Percentiles rank a stretch among this genome's conserved stretches.
phyloP scores from a whole-genome alignment of 2,113 vertebrate species.

The Fregetta grallaria region DNA sequence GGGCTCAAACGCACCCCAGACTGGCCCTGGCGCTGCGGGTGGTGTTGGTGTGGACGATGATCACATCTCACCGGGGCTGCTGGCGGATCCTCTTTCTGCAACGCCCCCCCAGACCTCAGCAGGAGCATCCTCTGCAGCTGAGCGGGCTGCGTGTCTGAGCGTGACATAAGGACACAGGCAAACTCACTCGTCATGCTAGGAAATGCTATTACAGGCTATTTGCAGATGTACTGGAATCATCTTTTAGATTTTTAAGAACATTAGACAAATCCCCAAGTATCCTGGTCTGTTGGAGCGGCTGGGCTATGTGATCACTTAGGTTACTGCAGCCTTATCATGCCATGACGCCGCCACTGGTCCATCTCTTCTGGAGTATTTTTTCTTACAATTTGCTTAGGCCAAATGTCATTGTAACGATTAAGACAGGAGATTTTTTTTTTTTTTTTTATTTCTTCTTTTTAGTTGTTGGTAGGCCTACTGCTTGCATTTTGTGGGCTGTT shows the following conservation, averaged over 20 bases:
- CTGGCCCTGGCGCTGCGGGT: neutral
- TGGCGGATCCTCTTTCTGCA: neutral
- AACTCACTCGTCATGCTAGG: neutral
- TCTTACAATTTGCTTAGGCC: neutral
- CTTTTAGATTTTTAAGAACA: neutral
- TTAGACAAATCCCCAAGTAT: neutral
- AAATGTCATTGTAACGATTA: neutral
- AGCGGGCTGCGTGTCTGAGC: fast-evolving
- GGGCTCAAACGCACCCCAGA: neutral
- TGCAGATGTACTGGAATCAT: neutral
- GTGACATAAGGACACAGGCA: neutral
- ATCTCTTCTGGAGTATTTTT: neutral
- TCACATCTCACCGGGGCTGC: neutral
- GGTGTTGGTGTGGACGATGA: neutral
- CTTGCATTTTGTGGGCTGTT: neutral
- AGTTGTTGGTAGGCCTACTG: neutral
- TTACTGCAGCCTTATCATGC: neutral
- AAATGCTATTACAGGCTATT: neutral
- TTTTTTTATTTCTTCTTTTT: neutral
- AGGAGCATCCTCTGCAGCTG: neutral
- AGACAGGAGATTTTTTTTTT: neutral
- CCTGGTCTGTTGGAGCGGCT: neutral
- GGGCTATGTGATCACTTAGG: neutral
- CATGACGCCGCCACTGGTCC: neutral
- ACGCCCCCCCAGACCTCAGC: fast-evolving